A percentile compares a stretch with the other conserved stretches of the same genome.
phyloP scores from a whole-genome alignment of 37 sponge, comb jelly and placozoan species.

The Tethya wilhelma region DNA sequence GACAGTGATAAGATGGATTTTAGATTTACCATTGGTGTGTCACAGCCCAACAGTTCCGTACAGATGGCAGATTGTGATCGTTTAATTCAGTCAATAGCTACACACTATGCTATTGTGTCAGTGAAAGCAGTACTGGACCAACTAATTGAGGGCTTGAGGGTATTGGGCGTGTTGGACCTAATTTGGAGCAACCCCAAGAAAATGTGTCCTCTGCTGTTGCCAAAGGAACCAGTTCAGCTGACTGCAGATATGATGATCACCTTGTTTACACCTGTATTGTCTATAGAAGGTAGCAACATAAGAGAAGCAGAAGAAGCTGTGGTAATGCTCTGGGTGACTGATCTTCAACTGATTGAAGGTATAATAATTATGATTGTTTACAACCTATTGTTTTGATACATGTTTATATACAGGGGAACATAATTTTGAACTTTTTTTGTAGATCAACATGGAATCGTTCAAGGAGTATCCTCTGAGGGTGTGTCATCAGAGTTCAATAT shows the following conservation, averaged over 20 bases:
- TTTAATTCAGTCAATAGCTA: background rate
- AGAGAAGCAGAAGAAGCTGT: conserved; percentile 2
- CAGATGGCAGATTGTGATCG: background rate
- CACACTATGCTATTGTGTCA: conserved; percentile 3
- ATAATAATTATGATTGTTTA: no score
- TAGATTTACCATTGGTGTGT: conserved; percentile 3
- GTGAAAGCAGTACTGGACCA: conserved; percentile 20
- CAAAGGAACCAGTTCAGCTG: background rate
- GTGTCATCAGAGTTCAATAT: no score
- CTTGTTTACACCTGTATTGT: conserved; percentile 7
- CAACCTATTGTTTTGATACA: no score
- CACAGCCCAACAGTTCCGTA: background rate
- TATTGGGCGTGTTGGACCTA: background rate
- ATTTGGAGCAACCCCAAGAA: background rate
- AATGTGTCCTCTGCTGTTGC: background rate
- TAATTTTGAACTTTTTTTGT: no score
- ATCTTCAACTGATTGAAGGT: background rate
- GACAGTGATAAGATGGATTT: conserved; percentile 16
- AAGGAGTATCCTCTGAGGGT: no score
- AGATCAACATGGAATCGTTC: no score
- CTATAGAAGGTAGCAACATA: background rate
- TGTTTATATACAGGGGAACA: no score
- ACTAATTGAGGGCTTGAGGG: background rate
- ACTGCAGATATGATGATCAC: background rate
- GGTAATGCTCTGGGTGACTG: background rate